These are phyloP conservation scores for Ceuthmochares aereus DNA, from an alignment of 2,113 vertebrate genomes.

Conservation along the genomic window DNA sequence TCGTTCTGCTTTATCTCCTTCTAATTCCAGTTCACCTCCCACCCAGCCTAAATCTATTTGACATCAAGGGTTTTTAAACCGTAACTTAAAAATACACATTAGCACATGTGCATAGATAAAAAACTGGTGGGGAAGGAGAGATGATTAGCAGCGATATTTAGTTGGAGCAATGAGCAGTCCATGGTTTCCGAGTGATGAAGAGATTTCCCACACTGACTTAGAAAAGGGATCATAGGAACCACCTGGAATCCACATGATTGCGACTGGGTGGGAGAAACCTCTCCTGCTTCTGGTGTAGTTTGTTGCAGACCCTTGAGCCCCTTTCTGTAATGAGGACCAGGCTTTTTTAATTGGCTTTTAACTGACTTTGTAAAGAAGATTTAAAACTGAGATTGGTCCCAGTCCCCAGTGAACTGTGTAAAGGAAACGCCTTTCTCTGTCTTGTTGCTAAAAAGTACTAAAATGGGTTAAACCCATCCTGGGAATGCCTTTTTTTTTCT, in stretches of 20 bases:
- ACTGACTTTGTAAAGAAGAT: not conserved
- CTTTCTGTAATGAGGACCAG: not conserved
- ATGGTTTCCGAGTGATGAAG: not conserved
- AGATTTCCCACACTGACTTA: not conserved
- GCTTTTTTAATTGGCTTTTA: not conserved
- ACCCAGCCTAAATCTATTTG: not conserved
- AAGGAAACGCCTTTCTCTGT: not conserved
- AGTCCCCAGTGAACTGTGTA: not conserved
- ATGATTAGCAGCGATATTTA: fast-evolving
- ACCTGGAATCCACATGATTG: fast-evolving
- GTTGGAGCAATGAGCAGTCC: not conserved
- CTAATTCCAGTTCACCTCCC: not conserved
- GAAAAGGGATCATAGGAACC: not conserved
- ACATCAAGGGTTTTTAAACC: not conserved
- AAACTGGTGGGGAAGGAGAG: not conserved
- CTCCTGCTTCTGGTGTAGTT: not conserved
- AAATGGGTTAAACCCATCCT: not conserved
- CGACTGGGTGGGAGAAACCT: not conserved
- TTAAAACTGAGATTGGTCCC: not conserved
- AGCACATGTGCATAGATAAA: fast-evolving
- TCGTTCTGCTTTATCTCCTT: not conserved
- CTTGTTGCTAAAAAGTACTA: not conserved
- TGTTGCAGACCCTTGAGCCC: not conserved
- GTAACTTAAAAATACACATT: not conserved
- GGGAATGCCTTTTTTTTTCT: not conserved